phyloP scores from a whole-genome alignment of 30 jellyfish, hydroid and myxozoan species.

The Chrysaora quinquecirrha region DNA sequence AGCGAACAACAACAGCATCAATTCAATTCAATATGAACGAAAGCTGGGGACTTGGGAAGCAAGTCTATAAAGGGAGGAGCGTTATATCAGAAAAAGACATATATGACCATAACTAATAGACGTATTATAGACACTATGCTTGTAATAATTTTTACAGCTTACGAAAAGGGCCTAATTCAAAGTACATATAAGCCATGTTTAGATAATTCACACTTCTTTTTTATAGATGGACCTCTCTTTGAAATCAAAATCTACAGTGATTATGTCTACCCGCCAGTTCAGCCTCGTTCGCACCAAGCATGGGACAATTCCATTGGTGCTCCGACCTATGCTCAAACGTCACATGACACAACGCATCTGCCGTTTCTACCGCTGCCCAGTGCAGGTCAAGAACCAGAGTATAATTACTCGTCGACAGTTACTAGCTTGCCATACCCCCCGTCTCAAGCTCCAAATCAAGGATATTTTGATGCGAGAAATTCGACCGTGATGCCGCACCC shows the following conservation, averaged over 20 bases:
- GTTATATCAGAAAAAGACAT: too few species aligned
- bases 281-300: constrained; percentile 62
- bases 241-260: constrained; percentile 51
- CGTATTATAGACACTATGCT: too few species aligned
- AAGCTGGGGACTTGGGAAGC: too few species aligned
- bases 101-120: too few species aligned
- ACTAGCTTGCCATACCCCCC: constrained; percentile 75
- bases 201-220: background rate
- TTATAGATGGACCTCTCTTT: constrained; percentile 88
- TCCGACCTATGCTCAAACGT: constrained; percentile 2
- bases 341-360: constrained; percentile 25
- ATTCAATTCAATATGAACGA: too few species aligned
- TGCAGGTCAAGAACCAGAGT: constrained; percentile 8
- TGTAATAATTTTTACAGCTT: too few species aligned
- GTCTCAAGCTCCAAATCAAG: constrained; percentile 47
- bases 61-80: too few species aligned
- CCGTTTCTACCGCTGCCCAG: constrained; percentile 48
- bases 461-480: too few species aligned
- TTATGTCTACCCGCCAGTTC: constrained; percentile 47
- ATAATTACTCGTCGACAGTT: background rate
- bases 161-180: too few species aligned
- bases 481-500: constrained; percentile 76
- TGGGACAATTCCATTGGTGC: constrained; percentile 41
- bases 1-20: too few species aligned
- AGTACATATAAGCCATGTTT: too few species aligned